phyloP scores from a whole-genome alignment of 2,888 invertebrate species.

The Tortricodes alternella region DNA sequence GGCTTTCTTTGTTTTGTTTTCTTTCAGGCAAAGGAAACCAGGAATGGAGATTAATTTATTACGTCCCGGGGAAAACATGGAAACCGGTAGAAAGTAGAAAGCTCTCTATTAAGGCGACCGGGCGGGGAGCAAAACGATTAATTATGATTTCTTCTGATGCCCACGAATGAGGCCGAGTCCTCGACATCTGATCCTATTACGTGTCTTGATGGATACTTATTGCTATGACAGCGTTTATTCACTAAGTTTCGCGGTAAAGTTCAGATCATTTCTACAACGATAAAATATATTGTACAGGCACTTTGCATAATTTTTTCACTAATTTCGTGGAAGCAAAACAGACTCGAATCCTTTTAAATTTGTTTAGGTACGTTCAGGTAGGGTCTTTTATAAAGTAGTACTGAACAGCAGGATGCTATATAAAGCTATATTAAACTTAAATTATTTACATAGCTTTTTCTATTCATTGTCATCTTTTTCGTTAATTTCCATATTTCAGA shows the following conservation, averaged over 20 bases:
- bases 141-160: constrained; percentile 80
- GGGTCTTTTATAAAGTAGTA: too few relatives aligned
- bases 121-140: constrained; percentile 72
- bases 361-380: too few relatives aligned
- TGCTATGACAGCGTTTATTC: constrained; percentile 29
- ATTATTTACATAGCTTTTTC: too few relatives aligned
- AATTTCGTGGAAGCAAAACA: too few relatives aligned
- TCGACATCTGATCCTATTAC: constrained; percentile 45
- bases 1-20: constrained; percentile 62
- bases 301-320: too few relatives aligned
- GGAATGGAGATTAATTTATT: constrained; percentile 81
- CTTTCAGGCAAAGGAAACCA: constrained; percentile 44
- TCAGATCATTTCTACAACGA: too few relatives aligned
- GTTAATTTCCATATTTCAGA: too few relatives aligned
- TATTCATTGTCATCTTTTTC: too few relatives aligned
- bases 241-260: constrained; percentile 1
- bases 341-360: too few relatives aligned
- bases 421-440: too few relatives aligned
- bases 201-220: constrained; percentile 42
- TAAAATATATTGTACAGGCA: too few relatives aligned
- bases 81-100: constrained; percentile 56
- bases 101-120: constrained; percentile 77
- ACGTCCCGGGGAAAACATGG: constrained; percentile 76
- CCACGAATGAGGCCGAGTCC: constrained; percentile 53
- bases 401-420: too few relatives aligned